A percentile compares a stretch with the other conserved stretches of the same genome.
phyloP scores from a whole-genome alignment of 2,888 invertebrate species.

The Agrypnus murinus region DNA sequence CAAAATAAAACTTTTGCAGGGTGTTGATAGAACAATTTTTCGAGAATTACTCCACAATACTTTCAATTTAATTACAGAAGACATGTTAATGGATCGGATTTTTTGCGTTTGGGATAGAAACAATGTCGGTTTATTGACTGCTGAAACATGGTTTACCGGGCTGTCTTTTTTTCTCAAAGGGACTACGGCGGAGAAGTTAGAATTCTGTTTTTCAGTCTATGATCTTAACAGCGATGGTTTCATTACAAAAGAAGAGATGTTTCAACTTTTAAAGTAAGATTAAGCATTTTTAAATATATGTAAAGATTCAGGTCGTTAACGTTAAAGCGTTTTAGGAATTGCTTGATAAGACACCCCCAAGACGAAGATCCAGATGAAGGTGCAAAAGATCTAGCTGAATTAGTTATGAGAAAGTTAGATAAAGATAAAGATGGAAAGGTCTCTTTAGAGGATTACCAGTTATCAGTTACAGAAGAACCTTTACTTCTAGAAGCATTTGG shows the following conservation, averaged over 20 bases:
- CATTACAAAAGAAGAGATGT: slow-evolving; percentile 85
- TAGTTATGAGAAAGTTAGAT: slow-evolving; percentile 83
- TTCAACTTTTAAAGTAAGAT: slow-evolving; percentile 75
- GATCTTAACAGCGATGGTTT: slow-evolving; percentile 81
- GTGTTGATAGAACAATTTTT: slow-evolving; percentile 75
- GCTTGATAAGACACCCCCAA: slow-evolving; percentile 77
- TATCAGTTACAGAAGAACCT: slow-evolving; percentile 78
- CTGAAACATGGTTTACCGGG: slow-evolving; percentile 80
- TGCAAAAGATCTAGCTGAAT: slow-evolving; percentile 83
- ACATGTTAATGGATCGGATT: slow-evolving; percentile 80
- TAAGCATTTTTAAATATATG: background rate
- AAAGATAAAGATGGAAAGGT: slow-evolving; percentile 84
- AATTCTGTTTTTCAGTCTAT: slow-evolving; percentile 82
- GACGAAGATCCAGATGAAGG: slow-evolving; percentile 85
- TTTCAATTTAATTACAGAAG: slow-evolving; percentile 82
- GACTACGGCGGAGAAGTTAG: slow-evolving; percentile 77
- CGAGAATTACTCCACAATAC: slow-evolving; percentile 78
- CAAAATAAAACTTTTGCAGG: slow-evolving; percentile 56
- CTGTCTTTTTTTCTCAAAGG: slow-evolving; percentile 82
- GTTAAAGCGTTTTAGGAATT: slow-evolving; percentile 70
- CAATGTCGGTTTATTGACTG: slow-evolving; percentile 70
- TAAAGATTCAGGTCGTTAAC: background rate
- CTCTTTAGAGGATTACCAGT: slow-evolving; percentile 79
- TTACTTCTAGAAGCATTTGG: slow-evolving; percentile 85
- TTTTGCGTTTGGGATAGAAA: slow-evolving; percentile 78